phyloP scores from a whole-genome alignment of 2,797 vertebrate genomes.

The Centroberyx gerrardi region DNA sequence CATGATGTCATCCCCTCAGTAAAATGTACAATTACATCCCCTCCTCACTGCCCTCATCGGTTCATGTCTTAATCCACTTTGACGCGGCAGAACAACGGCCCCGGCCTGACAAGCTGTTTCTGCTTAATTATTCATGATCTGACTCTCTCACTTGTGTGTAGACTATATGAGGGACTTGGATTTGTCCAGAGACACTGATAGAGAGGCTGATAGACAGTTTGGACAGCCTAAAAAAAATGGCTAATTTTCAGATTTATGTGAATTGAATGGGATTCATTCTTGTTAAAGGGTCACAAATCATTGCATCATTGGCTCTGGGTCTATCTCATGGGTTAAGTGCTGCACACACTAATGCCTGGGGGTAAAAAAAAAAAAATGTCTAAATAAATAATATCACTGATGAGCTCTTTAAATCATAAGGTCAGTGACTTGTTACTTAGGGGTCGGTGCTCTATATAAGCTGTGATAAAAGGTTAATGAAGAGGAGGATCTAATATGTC shows the following conservation, averaged over 20 bases:
- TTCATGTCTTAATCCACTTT: slow-evolving; percentile 50
- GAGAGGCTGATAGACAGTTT: too few relatives aligned
- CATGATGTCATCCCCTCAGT: background rate
- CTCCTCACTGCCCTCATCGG: slow-evolving; percentile 6
- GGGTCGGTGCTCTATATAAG: slow-evolving; percentile 47
- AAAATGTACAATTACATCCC: background rate
- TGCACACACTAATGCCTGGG: slow-evolving; percentile 10
- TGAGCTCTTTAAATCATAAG: slow-evolving; percentile 61
- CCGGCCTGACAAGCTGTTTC: slow-evolving; percentile 68
- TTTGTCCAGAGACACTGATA: slow-evolving; percentile 28
- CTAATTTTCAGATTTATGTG: too few relatives aligned
- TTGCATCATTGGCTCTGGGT: too few relatives aligned
- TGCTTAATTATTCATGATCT: slow-evolving; percentile 75
- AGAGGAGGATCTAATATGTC: too few relatives aligned
- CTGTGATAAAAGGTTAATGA: slow-evolving; percentile 45
- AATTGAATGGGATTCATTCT: too few relatives aligned
- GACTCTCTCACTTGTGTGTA: slow-evolving; percentile 32
- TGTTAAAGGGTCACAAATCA: too few relatives aligned
- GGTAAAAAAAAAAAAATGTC: slow-evolving; percentile 30
- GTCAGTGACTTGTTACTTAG: slow-evolving; percentile 42
- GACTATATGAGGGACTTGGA: slow-evolving; percentile 51
- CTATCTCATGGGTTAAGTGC: too few relatives aligned
- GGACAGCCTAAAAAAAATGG: too few relatives aligned
- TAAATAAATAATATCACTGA: slow-evolving; percentile 73
- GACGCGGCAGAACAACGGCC: slow-evolving; percentile 66